Percentiles rank a stretch among this genome's conserved stretches.
These are phyloP conservation scores for Myiotriccus ornatus DNA, from an alignment of 2,797 vertebrate species.

Conservation along the genomic window DNA sequence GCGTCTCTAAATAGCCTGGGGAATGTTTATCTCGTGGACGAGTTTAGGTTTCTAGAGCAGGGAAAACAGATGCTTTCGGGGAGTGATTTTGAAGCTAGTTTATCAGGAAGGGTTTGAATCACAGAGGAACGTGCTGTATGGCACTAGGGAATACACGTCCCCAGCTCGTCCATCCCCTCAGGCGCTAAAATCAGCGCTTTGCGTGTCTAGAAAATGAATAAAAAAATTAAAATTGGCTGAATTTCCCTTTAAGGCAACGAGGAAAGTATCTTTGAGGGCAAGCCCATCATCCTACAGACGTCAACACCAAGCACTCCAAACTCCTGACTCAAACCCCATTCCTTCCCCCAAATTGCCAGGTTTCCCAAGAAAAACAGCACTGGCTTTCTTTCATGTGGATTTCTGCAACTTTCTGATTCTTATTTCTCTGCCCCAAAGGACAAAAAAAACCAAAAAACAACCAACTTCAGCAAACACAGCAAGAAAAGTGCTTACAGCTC, in stretches of 20 bases:
- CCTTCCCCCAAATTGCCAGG: neutral
- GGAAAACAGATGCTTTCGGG: conserved; percentile 53
- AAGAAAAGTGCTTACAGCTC: conserved; percentile 46
- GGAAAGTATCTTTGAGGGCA: neutral
- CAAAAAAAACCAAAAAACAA: neutral
- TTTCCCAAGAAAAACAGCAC: conserved; percentile 31
- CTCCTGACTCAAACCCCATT: conserved; percentile 1
- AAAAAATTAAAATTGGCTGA: neutral
- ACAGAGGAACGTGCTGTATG: neutral
- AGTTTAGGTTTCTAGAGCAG: conserved; percentile 64
- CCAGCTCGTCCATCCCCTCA: neutral
- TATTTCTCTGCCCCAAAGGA: conserved; percentile 1
- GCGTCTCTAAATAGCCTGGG: conserved; percentile 46
- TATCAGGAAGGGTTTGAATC: conserved; percentile 28
- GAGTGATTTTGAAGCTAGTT: conserved; percentile 23
- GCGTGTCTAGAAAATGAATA: neutral
- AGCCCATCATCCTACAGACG: neutral
- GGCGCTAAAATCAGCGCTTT: neutral
- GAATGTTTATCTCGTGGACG: conserved; percentile 22
- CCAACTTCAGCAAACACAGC: neutral
- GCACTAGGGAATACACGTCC: neutral
- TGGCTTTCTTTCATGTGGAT: conserved; percentile 24
- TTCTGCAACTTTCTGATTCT: conserved; percentile 3
- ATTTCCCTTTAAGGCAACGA: neutral
- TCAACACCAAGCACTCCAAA: neutral